phyloP scores from a whole-genome alignment of 2,113 vertebrate genomes.

The Rafetus swinhoei region DNA sequence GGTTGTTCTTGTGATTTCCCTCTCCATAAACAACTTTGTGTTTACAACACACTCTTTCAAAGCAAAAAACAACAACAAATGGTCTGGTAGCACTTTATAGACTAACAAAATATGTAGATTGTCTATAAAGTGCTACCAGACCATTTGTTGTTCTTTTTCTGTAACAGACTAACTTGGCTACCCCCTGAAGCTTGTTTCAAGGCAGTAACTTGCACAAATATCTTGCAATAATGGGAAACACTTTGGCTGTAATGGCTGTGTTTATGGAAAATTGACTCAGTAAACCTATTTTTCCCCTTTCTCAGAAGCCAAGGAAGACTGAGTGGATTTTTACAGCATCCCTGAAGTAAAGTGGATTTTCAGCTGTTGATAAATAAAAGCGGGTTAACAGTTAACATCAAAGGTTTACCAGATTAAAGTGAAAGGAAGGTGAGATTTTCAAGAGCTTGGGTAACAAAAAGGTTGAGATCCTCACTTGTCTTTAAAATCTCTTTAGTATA shows the following conservation, averaged over 20 bases:
- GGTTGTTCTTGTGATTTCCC: slow-evolving; percentile 39
- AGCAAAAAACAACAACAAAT: background rate
- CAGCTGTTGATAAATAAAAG: slow-evolving; percentile 65
- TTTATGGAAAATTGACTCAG: slow-evolving; percentile 46
- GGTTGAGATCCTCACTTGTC: slow-evolving; percentile 66
- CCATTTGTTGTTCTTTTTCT: too few species aligned
- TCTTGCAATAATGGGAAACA: slow-evolving; percentile 49
- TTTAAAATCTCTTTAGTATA: slow-evolving; percentile 69
- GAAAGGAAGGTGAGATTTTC: slow-evolving; percentile 71
- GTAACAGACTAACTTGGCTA: too few species aligned
- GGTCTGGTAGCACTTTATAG: too few species aligned
- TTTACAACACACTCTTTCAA: slow-evolving; percentile 25
- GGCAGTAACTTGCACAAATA: slow-evolving; percentile 34
- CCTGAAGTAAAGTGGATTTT: slow-evolving; percentile 34
- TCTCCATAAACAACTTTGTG: slow-evolving; percentile 33
- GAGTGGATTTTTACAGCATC: slow-evolving; percentile 37
- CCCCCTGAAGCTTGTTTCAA: background rate
- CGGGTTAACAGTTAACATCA: slow-evolving; percentile 70
- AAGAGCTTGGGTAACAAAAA: slow-evolving; percentile 67
- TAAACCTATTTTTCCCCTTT: slow-evolving; percentile 12
- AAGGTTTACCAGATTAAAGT: slow-evolving; percentile 71
- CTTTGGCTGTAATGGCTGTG: slow-evolving; percentile 55
- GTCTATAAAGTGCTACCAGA: too few species aligned
- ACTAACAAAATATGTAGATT: too few species aligned
- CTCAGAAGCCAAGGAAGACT: background rate